Conservation (phyloP, 2,888 invertebrate species). For the Tiliacea citrago region DNA sequence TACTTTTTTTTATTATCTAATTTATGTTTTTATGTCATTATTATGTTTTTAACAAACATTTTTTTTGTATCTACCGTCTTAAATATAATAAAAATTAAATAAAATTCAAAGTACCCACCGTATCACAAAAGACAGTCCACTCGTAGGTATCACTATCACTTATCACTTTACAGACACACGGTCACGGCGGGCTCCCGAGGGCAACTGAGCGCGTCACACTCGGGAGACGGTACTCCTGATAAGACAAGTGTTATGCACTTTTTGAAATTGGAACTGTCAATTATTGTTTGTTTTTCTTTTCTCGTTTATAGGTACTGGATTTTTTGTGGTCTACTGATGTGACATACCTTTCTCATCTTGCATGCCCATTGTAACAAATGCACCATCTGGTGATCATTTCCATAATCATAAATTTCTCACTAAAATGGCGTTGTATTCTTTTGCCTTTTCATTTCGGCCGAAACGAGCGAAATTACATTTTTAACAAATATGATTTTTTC, state of each 20-base stretch:
- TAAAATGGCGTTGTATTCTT: neutral
- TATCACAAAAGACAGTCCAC: conserved; percentile 54
- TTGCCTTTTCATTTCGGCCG: neutral
- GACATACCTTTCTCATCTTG: neutral
- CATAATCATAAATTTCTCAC: neutral
- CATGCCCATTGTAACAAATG: too few species aligned
- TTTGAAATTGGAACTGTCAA: conserved; percentile 32
- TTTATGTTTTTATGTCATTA: too few species aligned
- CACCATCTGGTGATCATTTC: neutral
- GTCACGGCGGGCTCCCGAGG: conserved; percentile 77
- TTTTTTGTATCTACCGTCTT: too few species aligned
- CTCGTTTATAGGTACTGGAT: neutral
- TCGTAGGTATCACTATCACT: conserved; percentile 62
- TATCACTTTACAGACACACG: conserved; percentile 68
- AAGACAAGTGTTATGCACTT: conserved; percentile 45
- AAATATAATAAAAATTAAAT: neutral
- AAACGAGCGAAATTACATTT: too few species aligned
- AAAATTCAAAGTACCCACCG: conserved; percentile 48
- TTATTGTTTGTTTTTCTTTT: neutral
- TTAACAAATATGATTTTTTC: too few species aligned
- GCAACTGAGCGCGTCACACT: conserved; percentile 79
- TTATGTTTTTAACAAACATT: too few species aligned
- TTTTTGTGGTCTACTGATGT: neutral
- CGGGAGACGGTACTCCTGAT: conserved; percentile 66
- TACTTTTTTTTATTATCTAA: neutral